phyloP scores from a whole-genome alignment of 1,140 invertebrate species.

The Eulimnadia texana region DNA sequence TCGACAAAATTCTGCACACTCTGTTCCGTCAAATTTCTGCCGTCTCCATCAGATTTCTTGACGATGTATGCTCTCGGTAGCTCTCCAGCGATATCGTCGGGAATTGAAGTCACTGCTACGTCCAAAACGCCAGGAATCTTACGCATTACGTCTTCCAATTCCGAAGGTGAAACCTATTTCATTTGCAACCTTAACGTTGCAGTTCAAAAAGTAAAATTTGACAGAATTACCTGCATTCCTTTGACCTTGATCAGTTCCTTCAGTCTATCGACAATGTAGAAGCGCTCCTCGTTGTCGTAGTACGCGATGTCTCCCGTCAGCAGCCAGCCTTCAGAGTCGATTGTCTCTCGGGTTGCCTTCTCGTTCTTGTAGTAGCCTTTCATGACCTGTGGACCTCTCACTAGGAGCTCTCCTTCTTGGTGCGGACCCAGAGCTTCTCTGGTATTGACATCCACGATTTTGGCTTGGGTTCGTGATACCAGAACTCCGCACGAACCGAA shows the following conservation, averaged over 20 bases:
- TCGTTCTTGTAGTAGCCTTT: constrained; percentile 35
- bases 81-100: constrained; percentile 31
- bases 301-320: constrained; percentile 50
- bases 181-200: no score
- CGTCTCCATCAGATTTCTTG: constrained; percentile 23
- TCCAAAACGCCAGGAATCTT: constrained; percentile 30
- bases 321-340: constrained; percentile 44
- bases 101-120: constrained; percentile 33
- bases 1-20: constrained; percentile 18
- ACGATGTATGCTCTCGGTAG: constrained; percentile 26
- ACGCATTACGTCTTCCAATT: constrained; percentile 25
- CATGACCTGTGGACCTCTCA: constrained; percentile 27
- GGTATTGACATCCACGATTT: constrained; percentile 28
- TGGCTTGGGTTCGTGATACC: constrained; percentile 20
- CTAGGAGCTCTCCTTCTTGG: constrained; percentile 33
- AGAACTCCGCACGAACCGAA: constrained; percentile 19
- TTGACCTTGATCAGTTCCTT: constrained; percentile 44
- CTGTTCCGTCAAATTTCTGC: background rate
- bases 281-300: constrained; percentile 36
- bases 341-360: constrained; percentile 31
- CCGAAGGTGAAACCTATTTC: constrained; percentile 21
- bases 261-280: constrained; percentile 42
- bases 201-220: background rate
- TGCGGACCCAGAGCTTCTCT: constrained; percentile 27
- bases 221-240: constrained; percentile 31